Evolutionary conservation across 2,888 invertebrate species (phyloP), one percentile per base, ranked within the genome.

Genomic region (Leuctra nigra): DNA sequence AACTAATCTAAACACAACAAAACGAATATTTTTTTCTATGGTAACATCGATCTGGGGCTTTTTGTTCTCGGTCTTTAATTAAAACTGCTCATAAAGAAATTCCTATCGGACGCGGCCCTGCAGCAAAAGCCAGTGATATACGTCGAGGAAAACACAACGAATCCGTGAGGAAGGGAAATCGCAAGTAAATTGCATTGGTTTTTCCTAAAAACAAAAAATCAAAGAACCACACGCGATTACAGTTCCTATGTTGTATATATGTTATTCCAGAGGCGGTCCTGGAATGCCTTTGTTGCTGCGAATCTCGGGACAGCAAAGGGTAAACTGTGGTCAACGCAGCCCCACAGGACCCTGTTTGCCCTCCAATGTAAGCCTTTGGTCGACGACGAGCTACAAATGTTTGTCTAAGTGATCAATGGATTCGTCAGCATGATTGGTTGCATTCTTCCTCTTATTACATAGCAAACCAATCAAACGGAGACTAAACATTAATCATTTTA

Each of bases 41-140:
- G 23, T 14, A 16, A 44, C 44, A 23, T 44, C 44, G 44, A 44
- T 20, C 23, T 6, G 44, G 11, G 35, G 50, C 48, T 50, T 50
- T 50, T 50, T 50, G 50, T 50, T 50, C 33, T 33, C 23, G 55
- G 46, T 46, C 55, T 55, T 58, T 54, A 58, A 58, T 58, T 58
- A 58, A 58, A 58, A 58, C 50, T 58, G 46, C 58, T 55, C 55
- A 58, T 58, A 58, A 58, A 58, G 58, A 58, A 55, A 58, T 58
- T 58, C 58, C 58, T 58, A 58, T 58, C 54, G 58, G 50, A 50
- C 44, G 9, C 35, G 50, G 33, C 18, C 35, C 16, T 33, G 33
- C 25, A 25, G 18, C 41, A 20, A 41, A 41, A 18, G 41, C 41
- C 20, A 41, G 41, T 20, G 20, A 20, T 20, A 24, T 47, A 50